phyloP scores from a whole-genome alignment of 2,888 invertebrate species.

The Heliconius ismenius region DNA sequence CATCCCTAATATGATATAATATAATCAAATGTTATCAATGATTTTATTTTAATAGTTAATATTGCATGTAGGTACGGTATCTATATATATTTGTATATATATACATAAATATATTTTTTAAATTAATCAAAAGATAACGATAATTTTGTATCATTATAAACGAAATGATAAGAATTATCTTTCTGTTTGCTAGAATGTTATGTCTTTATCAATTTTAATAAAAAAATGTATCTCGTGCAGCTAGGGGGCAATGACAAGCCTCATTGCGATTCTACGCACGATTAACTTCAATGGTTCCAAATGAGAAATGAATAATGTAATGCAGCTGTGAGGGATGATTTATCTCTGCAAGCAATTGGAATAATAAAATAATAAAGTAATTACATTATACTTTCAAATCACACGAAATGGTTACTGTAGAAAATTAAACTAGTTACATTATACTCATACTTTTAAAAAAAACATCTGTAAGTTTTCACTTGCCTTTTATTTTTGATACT shows the following conservation, averaged over 20 bases:
- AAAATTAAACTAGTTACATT: not conserved
- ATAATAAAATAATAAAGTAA: conserved; percentile 25
- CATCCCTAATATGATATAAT: no score
- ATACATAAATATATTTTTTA: not conserved
- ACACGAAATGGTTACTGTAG: not conserved
- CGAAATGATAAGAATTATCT: conserved; percentile 6
- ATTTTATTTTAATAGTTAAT: no score
- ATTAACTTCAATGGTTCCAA: conserved; percentile 57
- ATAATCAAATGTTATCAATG: no score
- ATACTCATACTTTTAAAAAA: no score
- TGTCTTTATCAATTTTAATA: conserved; percentile 21
- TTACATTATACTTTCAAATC: not conserved
- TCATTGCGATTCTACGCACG: conserved; percentile 57
- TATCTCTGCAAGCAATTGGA: conserved; percentile 45
- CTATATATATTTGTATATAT: no score
- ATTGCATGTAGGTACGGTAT: no score
- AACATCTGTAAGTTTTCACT: no score
- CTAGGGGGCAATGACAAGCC: conserved; percentile 39
- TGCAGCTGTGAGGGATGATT: conserved; percentile 49
- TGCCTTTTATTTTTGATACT: no score
- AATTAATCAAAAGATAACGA: conserved; percentile 7
- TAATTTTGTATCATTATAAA: not conserved
- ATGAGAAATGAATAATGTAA: conserved; percentile 50
- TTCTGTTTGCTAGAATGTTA: not conserved
- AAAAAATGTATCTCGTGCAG: conserved; percentile 15